Base-by-base conservation (phyloP, 1,140 invertebrate genomes). In the Plectrocnemia conspersa region DNA sequence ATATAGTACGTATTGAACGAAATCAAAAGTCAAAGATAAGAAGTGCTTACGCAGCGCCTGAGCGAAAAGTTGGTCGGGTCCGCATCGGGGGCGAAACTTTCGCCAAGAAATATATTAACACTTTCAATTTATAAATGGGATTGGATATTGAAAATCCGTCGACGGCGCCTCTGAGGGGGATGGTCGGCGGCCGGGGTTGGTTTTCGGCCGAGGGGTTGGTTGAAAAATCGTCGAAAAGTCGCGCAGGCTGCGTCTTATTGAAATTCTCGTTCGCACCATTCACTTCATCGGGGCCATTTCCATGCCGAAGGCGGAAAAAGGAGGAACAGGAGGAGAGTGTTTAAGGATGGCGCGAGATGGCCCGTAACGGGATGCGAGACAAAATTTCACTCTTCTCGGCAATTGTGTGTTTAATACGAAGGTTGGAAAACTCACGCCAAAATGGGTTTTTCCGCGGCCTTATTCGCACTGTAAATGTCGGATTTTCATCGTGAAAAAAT, bases 241-340 rank as follows among this genome's bases (percentile, higher is more conserved):
- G 24, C 54, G 10, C 13, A 21, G 25, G 5, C 11, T 19, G 36
- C 38, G 49, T 32, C 41, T 59, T 59, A 59, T 55, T 59, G 52
- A 59, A 59, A 55, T 54, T 59, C 52, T 48, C 57, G 47, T 55
- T 52, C 57, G 52, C 52, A 29, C 47, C 57, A 44, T 56, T 56
- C 46, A 56, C 36, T 50, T 44, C 38, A 56, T 56, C 50, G 54
- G 42, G 41, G 22, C 54, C 35, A 59, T 59, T 54, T 59, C 52
- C 25, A 38, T 45, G 41, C 24, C 11, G 29, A 36, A 29, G 42
- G 40, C 21, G 4, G 9, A 6, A 15, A 13, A 19, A 19, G 9
- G 16, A 42, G 13, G 13, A 42, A 45, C 23, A 16, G 42, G 42
- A 45, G 16, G 47, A 23, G 33, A n/a, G 18, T 50, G 21, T 35